Base-by-base conservation (phyloP, 2,888 invertebrate species). In the Ophion ventricosus region DNA sequence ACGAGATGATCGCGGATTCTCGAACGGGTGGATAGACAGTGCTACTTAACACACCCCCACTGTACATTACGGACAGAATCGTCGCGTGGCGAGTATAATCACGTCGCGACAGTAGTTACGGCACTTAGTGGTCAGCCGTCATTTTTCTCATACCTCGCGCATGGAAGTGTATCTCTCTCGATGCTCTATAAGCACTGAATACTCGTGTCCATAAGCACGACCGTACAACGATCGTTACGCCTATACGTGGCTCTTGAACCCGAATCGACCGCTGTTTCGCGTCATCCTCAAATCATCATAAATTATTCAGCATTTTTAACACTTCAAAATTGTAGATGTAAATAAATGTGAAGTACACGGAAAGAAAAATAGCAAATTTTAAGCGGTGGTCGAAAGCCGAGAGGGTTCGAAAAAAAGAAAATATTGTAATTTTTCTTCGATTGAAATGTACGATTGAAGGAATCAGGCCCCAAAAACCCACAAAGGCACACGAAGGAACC, bases 71-170 rank as follows among this genome's bases (percentile, higher is more conserved):
- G 25, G 59, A 57, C 70, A 70, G 29, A 59, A 29, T 66, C n/a
- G 79, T 66, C 73, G 25, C 73, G 43, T 11, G 43, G 73, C 40
- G 23, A 56, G 40, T 29, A 26, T 67, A 69, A 80, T 74, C 74
- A 74, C 29, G 35, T 10, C 14, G 23, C 1, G 20, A 73, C 66
- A 40, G 74, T 80, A 67, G 80, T 80, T 59, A 80, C 23, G 40
- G 26, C 23, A 5, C 59, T 61, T 10, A 67, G 11, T 67, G 74
- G 74, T 35, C 74, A 74, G 74, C 66, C 67, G n/a, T 43, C 43
- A 25, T 69, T 80, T 74, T 75, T 69, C 74, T 61, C 73, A 73
- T 56, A 72, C 20, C 59, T 20, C 29, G 14, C 7, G 54, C 20
- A 75, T 54, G n/a, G 56, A 64, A 75, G 57, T 63, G 35, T 56